Evolutionary conservation across 1,140 invertebrate species (phyloP), one percentile per base, ranked within the genome.

Genomic region (Batillaria attramentaria): DNA sequence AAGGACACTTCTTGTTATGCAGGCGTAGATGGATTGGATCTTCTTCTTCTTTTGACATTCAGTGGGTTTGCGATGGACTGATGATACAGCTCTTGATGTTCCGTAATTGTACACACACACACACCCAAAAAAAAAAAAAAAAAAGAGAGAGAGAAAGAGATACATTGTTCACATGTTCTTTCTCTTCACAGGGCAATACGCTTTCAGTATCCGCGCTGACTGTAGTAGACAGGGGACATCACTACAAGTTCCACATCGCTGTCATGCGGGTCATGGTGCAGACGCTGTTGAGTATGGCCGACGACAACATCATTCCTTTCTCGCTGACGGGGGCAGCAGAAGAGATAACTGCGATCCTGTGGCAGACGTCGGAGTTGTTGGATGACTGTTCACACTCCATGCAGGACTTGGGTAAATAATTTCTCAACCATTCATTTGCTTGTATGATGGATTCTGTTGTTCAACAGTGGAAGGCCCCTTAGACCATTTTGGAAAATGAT

Each of bases 171-270:
- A n/a, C 1, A n/a, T 72, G 3, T 33, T 70, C 20, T 6, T 62
- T 57, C n/a, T 73, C 13, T 66, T 74, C 46, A 16, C 76, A 81
- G 79, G 28, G 50, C 16, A 72, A 72, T 31, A 16, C 57, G 1
- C 42, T 69, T 33, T 66, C 79, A 20, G 68, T 73, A 43, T 20
- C 68, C 35, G 24, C 28, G 69, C 74, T 79, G 62, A 13, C 39
- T 20, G 16, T 28, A 20, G 62, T 68, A n/a, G 81, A 80, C 24
- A 50, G 10, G 4, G 31, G 33, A 1, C 81, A 82, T 35, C 81
- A 82, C 72, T 79, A 72, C 72, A 82, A 82, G 57, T 82, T 74
- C 46, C 81, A 82, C 72, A 65, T 77, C 6, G 78, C 81, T n/a
- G 78, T 79, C 5, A 35, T 46, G 39, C 74, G 78, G 1, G 65